Percentiles rank a stretch among this genome's conserved stretches.
These are phyloP conservation scores for Timema podura DNA, from an alignment of 2,888 invertebrate species.

Conservation along the genomic window DNA sequence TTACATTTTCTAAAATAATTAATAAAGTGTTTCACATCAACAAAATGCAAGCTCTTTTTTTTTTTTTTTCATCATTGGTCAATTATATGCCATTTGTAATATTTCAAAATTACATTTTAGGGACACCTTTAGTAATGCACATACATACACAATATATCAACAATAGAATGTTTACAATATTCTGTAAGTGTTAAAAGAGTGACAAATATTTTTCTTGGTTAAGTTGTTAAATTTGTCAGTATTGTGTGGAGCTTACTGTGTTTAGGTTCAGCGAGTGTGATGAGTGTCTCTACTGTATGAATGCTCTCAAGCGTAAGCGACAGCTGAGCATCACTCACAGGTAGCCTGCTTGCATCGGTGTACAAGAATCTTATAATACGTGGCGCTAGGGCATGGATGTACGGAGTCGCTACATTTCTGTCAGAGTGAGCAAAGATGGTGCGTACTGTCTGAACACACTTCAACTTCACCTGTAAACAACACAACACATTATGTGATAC, in stretches of 20 bases:
- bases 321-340: constrained; percentile 63
- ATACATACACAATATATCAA: too few species aligned
- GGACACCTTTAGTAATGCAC: too few species aligned
- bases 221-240: too few species aligned
- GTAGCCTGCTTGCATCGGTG: constrained; percentile 56
- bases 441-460: constrained; percentile 73
- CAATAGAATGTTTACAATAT: too few species aligned
- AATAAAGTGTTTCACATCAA: too few species aligned
- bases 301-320: constrained; percentile 69
- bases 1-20: too few species aligned
- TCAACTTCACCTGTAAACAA: constrained; percentile 59
- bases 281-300: constrained; percentile 67
- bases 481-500: not conserved
- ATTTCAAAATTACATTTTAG: too few species aligned
- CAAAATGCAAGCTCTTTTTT: too few species aligned
- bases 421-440: constrained; percentile 73
- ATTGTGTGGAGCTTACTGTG: constrained; percentile 60
- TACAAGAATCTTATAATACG: constrained; percentile 72
- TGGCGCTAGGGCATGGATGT: constrained; percentile 77
- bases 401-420: constrained; percentile 66
- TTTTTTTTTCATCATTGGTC: too few species aligned
- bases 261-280: constrained; percentile 68
- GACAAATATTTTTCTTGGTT: too few species aligned
- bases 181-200: too few species aligned
- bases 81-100: too few species aligned